A percentile compares a stretch with the other conserved stretches of the same genome.
These are phyloP conservation scores for Ectemnius lituratus DNA, from an alignment of 2,888 invertebrate genomes.

Conservation along the genomic window DNA sequence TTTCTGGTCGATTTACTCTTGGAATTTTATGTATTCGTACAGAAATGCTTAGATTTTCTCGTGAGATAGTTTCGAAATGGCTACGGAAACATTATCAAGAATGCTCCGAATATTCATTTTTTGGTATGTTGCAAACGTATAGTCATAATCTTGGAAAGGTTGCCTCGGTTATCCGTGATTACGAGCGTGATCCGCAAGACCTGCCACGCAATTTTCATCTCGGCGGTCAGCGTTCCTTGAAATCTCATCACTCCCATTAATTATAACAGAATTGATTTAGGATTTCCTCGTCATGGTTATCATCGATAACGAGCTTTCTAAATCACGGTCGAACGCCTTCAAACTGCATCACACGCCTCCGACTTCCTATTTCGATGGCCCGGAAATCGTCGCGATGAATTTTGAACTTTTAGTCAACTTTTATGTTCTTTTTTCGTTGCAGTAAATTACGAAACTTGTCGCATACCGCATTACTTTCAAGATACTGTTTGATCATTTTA, in stretches of 20 bases:
- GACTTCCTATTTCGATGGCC: too few species aligned
- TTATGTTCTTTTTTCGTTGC: too few species aligned
- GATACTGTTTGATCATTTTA: too few species aligned
- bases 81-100: too few species aligned
- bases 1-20: too few species aligned
- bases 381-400: too few species aligned
- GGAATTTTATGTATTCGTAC: too few species aligned
- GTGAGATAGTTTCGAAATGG: too few species aligned
- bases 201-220: slow-evolving; percentile 3
- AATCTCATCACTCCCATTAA: slow-evolving; percentile 30
- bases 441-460: too few species aligned
- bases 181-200: neutral
- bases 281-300: slow-evolving; percentile 39
- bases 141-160: neutral
- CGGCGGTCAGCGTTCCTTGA: slow-evolving; percentile 11
- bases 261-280: slow-evolving; percentile 47
- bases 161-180: neutral
- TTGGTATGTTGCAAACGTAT: neutral
- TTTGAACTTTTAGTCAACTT: too few species aligned
- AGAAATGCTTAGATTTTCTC: too few species aligned
- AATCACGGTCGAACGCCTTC: slow-evolving; percentile 41
- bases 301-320: slow-evolving; percentile 45
- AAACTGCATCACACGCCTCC: slow-evolving; percentile 20
- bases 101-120: neutral
- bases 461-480: too few species aligned